These are phyloP conservation scores for Chymomyza amoena DNA, from an alignment of 2,888 invertebrate genomes.

Conservation along the genomic window DNA sequence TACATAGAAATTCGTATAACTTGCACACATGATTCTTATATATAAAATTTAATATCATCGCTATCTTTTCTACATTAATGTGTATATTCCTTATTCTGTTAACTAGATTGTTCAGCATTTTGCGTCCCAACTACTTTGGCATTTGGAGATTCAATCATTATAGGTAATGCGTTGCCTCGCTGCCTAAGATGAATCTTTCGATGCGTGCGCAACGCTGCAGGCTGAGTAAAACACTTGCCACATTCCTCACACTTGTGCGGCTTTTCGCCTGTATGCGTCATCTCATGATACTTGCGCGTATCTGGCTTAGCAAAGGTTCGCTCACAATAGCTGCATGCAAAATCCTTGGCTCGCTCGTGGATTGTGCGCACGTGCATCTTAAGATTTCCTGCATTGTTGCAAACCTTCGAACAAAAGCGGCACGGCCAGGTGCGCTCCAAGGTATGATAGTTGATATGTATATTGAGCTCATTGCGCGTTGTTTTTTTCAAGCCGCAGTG, in stretches of 20 bases:
- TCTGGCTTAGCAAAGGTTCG: constrained; percentile 72
- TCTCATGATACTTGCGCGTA: constrained; percentile 75
- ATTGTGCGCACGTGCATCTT: constrained; percentile 69
- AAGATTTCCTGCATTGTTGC: constrained; percentile 71
- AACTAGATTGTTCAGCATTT: not conserved
- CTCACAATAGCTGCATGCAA: constrained; percentile 69
- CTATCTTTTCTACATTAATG: too few species aligned
- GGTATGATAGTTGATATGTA: constrained; percentile 75
- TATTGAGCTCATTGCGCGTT: constrained; percentile 71
- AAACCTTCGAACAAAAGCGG: constrained; percentile 66
- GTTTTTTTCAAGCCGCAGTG: constrained; percentile 74
- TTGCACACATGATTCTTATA: too few species aligned
- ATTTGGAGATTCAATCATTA: not conserved
- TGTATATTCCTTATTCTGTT: too few species aligned
- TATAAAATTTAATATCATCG: too few species aligned
- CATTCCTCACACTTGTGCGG: constrained; percentile 71
- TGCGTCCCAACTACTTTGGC: not conserved
- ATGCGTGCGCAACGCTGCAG: constrained; percentile 70
- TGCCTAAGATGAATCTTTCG: constrained; percentile 64
- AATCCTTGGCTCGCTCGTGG: constrained; percentile 71
- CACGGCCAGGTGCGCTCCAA: constrained; percentile 72
- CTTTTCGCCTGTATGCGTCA: constrained; percentile 76
- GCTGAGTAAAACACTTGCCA: constrained; percentile 69
- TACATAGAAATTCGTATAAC: too few species aligned
- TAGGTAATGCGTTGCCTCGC: constrained; percentile 1